These are phyloP conservation scores for Archivesica marissinica DNA, from an alignment of 1,140 invertebrate species.

Conservation along the genomic window DNA sequence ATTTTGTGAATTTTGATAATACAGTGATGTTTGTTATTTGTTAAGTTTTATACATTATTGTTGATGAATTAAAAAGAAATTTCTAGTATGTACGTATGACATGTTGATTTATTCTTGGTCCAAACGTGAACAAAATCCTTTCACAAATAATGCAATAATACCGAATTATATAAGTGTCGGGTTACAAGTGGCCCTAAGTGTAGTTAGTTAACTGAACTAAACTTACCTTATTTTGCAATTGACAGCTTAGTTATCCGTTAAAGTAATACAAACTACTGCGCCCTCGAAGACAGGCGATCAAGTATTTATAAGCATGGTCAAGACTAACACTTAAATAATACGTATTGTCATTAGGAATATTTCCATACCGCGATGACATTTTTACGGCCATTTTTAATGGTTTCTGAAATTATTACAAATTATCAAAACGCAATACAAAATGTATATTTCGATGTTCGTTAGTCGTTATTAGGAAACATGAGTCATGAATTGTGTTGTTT, in stretches of 20 bases:
- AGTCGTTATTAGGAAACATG: neutral
- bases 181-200: too few species aligned
- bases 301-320: conserved; percentile 3
- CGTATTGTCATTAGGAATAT: neutral
- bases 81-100: too few species aligned
- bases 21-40: too few species aligned
- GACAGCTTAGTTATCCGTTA: neutral
- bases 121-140: too few species aligned
- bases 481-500: neutral
- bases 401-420: neutral
- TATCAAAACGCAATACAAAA: neutral
- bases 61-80: too few species aligned
- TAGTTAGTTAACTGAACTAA: neutral
- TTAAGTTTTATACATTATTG: too few species aligned
- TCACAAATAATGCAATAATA: too few species aligned
- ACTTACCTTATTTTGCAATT: neutral
- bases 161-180: too few species aligned
- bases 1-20: too few species aligned
- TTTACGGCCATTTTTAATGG: neutral
- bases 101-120: too few species aligned
- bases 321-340: neutral
- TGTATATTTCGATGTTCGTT: neutral
- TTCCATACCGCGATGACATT: neutral
- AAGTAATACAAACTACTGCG: neutral
- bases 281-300: neutral